Evolutionary conservation across 2,797 vertebrate genomes (phyloP), one percentile per base, ranked within the genome.

Genomic region (Sebastes oblongus): DNA sequence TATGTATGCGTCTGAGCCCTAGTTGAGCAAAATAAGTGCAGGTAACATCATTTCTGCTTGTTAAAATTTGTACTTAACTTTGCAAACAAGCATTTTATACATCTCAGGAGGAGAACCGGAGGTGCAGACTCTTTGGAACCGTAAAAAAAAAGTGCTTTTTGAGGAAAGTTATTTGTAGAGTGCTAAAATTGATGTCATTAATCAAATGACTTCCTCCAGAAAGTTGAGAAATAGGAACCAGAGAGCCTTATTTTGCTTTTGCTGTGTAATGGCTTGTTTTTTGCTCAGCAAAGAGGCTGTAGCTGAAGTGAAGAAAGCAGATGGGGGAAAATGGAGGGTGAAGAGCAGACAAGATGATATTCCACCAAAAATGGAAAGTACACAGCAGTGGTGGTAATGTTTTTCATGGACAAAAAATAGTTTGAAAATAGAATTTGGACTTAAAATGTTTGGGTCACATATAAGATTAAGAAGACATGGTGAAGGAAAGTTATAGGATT

Each of bases 221-320:
- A 85, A 69, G 30, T 62, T 20, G 4, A 64, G 64, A 78, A 77
- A 46, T 34, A 24, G 30, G 34, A 78, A 46, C 64, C 60, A 79
- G 11, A 77, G 65, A 71, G 66, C 29, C 27, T 64, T 25, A 46
- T 77, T 87, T 82, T 61, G 13, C 29, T 61, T 52, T 52, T 72
- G 7, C 12, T 66, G 34, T 75, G 14, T 86, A 83, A 85, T 66
- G 65, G 52, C 39, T 81, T 70, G 58, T 72, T 65, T 66, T 72
- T 66, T 72, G 50, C 12, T 65, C 22, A 71, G 22, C 16, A 55
- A 39, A 77, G 46, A 77, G 69, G 29, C 13, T 61, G 42, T 11
- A 74, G 32, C 60, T 55, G 16, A 56, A 29, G 18, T 60, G 29
- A 18, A 60, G 69, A 69, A 39, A 18, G 14, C 30, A 52, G n/a